phyloP scores from a whole-genome alignment of 2,797 vertebrate genomes.

The Hozukius guyotensis region DNA sequence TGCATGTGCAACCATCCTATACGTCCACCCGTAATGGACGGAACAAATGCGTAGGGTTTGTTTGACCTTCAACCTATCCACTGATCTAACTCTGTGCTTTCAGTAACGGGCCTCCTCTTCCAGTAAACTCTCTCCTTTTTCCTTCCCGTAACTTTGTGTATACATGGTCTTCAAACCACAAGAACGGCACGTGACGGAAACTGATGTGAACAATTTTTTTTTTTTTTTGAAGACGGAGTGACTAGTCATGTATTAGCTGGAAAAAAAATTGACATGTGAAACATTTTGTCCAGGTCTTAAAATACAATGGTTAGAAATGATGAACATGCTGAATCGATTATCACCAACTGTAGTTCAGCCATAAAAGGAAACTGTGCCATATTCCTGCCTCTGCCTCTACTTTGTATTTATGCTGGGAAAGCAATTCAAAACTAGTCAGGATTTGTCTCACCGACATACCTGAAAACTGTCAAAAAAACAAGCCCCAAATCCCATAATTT shows the following conservation, averaged over 20 bases:
- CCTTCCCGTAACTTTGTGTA: slow-evolving; percentile 80
- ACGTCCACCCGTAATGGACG: slow-evolving; percentile 47
- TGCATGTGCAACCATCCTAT: slow-evolving; percentile 15
- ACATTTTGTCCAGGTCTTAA: slow-evolving; percentile 49
- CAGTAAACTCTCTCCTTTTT: slow-evolving; percentile 73
- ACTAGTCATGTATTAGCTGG: slow-evolving; percentile 72
- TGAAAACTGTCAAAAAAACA: slow-evolving; percentile 52
- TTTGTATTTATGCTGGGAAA: slow-evolving; percentile 45
- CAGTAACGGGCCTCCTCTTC: slow-evolving; percentile 72
- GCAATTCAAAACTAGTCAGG: slow-evolving; percentile 26
- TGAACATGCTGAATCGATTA: slow-evolving; percentile 72
- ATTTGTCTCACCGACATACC: slow-evolving; percentile 40
- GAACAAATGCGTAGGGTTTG: slow-evolving; percentile 66
- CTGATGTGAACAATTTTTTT: slow-evolving; percentile 16
- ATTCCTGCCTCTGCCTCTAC: slow-evolving; percentile 11
- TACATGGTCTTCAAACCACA: slow-evolving; percentile 70
- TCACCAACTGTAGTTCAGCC: slow-evolving; percentile 41
- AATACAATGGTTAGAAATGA: slow-evolving; percentile 62
- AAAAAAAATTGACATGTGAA: slow-evolving; percentile 51
- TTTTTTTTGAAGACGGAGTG: slow-evolving; percentile 55
- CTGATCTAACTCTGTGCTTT: slow-evolving; percentile 49
- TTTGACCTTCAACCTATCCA: slow-evolving; percentile 73
- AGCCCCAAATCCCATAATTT: slow-evolving; percentile 46
- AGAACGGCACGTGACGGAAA: slow-evolving; percentile 69
- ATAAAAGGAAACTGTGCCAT: slow-evolving; percentile 26